These are phyloP conservation scores for Erynnis tages DNA, from an alignment of 2,888 invertebrate genomes.

Conservation along the genomic window DNA sequence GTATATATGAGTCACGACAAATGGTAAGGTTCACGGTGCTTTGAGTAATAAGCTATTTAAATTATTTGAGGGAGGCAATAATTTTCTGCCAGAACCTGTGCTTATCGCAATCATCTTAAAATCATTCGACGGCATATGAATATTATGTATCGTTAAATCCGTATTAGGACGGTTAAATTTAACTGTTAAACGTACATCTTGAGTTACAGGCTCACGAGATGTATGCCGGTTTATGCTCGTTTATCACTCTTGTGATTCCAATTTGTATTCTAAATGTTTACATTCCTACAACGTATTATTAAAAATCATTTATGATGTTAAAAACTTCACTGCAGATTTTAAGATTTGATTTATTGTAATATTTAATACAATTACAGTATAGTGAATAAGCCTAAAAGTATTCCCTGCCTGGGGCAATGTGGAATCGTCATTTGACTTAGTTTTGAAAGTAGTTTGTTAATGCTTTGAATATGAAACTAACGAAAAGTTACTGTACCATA, in stretches of 20 bases:
- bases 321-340: constrained; percentile 1
- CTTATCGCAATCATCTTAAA: constrained; percentile 23
- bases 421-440: too few species aligned
- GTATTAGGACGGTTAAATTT: constrained; percentile 21
- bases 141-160: constrained; percentile 26
- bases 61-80: constrained; percentile 18
- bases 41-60: constrained; percentile 22
- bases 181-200: constrained; percentile 16
- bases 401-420: too few species aligned
- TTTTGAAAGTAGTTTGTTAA: too few species aligned
- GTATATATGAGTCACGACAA: constrained; percentile 8
- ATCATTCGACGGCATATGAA: not conserved
- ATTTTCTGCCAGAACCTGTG: constrained; percentile 6
- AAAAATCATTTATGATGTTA: constrained; percentile 12
- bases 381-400: too few species aligned
- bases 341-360: not conserved
- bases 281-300: constrained; percentile 20
- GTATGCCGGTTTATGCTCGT: constrained; percentile 1
- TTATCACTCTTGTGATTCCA: constrained; percentile 13
- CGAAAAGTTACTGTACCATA: too few species aligned
- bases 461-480: too few species aligned
- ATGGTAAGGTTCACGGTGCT: constrained; percentile 9
- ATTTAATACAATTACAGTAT: not conserved
- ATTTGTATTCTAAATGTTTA: constrained; percentile 20
- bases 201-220: not conserved